Conservation (phyloP, 2,888 invertebrate species). For the Macrophya alboannulata region DNA sequence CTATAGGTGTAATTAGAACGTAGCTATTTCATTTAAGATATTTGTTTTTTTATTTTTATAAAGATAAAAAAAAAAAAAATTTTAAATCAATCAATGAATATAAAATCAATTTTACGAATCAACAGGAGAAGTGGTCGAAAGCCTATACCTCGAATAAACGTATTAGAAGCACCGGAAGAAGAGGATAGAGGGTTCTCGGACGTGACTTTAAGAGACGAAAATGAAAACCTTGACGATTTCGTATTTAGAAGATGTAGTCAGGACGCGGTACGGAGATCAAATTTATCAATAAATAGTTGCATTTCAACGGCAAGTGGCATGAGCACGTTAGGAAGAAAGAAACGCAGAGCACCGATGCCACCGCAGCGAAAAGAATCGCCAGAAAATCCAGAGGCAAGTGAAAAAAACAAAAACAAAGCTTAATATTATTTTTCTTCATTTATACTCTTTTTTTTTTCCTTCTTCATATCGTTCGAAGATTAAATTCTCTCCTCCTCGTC, state of each 20-base stretch:
- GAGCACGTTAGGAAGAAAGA: constrained; percentile 83
- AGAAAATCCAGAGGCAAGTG: constrained; percentile 67
- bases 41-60: not conserved
- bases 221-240: constrained; percentile 74
- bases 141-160: constrained; percentile 70
- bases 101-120: not conserved
- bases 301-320: constrained; percentile 78
- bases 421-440: not conserved
- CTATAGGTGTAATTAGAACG: not conserved
- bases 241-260: constrained; percentile 74
- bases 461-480: not conserved
- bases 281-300: constrained; percentile 76
- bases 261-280: constrained; percentile 74
- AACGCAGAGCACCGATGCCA: constrained; percentile 85
- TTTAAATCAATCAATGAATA: not conserved
- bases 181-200: constrained; percentile 62
- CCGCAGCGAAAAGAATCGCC: constrained; percentile 75
- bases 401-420: not conserved
- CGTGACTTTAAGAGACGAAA: constrained; percentile 70
- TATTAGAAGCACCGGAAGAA: constrained; percentile 61
- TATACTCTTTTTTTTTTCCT: not conserved
- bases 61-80: not conserved
- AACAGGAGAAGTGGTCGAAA: constrained; percentile 72
- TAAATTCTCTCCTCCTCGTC: not conserved
- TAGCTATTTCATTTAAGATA: not conserved